Evolutionary conservation across 1,140 invertebrate species (phyloP).

Genomic region (Halesus radiatus): DNA sequence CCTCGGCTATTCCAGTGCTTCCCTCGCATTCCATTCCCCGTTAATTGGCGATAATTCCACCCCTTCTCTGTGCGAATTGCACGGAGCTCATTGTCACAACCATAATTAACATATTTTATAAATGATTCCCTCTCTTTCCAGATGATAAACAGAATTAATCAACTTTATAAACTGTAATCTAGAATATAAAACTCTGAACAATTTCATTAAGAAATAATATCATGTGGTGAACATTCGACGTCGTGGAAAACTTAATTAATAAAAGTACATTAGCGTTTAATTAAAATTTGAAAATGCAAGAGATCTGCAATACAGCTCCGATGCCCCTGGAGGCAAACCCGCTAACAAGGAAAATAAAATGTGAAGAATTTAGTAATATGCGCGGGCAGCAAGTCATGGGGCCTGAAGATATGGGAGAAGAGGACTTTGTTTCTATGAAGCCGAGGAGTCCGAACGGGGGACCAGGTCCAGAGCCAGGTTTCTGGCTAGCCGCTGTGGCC

Average conservation of each 20-base stretch:
- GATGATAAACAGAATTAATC: conserved; percentile 11
- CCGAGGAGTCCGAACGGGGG: conserved; percentile 64
- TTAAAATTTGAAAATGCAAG: conserved; percentile 63
- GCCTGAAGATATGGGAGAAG: conserved; percentile 68
- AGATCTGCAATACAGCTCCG: conserved; percentile 69
- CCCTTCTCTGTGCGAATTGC: conserved; percentile 29
- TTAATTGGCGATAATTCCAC: conserved; percentile 55
- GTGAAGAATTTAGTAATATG: conserved; percentile 66
- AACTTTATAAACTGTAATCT: background rate
- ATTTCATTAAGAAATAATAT: conserved; percentile 15
- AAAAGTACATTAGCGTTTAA: background rate
- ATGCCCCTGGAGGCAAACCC: conserved; percentile 69
- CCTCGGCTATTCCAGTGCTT: conserved; percentile 37
- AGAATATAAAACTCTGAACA: conserved; percentile 12
- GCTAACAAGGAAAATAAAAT: conserved; percentile 70
- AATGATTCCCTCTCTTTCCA: conserved; percentile 23
- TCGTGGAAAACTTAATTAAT: background rate
- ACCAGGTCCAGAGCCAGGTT: conserved; percentile 66
- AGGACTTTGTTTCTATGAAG: conserved; percentile 68
- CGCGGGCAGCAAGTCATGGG: conserved; percentile 65
- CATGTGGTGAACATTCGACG: conserved; percentile 19
- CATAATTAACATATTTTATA: conserved; percentile 47
- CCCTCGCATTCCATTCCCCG: conserved; percentile 29
- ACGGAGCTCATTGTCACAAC: conserved; percentile 44
- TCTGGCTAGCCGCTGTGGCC: conserved; percentile 67